Evolutionary conservation across 2,888 invertebrate genomes (phyloP).

Genomic region (Leptinotarsa tumamoca): DNA sequence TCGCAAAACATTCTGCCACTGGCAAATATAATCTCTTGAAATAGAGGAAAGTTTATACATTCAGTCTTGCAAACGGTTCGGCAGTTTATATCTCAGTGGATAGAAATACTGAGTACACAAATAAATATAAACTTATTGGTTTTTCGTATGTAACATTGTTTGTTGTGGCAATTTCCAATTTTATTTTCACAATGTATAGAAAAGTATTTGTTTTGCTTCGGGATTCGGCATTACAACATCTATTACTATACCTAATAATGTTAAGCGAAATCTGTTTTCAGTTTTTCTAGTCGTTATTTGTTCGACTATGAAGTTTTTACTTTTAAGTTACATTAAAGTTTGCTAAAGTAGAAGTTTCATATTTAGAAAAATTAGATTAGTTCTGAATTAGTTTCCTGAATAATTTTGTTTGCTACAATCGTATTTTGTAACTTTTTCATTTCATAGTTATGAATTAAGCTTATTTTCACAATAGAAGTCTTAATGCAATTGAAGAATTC

Average conservation of each 20-base stretch:
- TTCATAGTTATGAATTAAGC: not conserved
- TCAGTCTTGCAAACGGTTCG: slow-evolving; percentile 20
- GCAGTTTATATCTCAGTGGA: slow-evolving; percentile 9
- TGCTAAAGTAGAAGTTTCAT: not conserved
- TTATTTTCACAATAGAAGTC: too few species aligned
- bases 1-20: slow-evolving; percentile 29
- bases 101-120: slow-evolving; percentile 27
- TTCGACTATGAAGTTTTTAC: not conserved
- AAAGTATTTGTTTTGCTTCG: not conserved
- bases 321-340: not conserved
- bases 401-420: not conserved
- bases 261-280: not conserved
- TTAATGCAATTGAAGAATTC: not conserved
- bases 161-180: slow-evolving; percentile 41
- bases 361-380: not conserved
- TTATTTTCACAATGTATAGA: slow-evolving; percentile 35
- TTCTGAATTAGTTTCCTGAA: not conserved
- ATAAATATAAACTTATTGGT: slow-evolving; percentile 45
- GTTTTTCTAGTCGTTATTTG: not conserved
- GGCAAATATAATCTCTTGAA: slow-evolving; percentile 37
- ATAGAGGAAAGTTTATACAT: slow-evolving; percentile 35
- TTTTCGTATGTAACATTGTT: slow-evolving; percentile 37
- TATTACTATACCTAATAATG: not conserved
- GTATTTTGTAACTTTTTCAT: not conserved
- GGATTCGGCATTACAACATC: not conserved